phyloP scores from a whole-genome alignment of 2,797 vertebrate genomes.

The Momotus momota region DNA sequence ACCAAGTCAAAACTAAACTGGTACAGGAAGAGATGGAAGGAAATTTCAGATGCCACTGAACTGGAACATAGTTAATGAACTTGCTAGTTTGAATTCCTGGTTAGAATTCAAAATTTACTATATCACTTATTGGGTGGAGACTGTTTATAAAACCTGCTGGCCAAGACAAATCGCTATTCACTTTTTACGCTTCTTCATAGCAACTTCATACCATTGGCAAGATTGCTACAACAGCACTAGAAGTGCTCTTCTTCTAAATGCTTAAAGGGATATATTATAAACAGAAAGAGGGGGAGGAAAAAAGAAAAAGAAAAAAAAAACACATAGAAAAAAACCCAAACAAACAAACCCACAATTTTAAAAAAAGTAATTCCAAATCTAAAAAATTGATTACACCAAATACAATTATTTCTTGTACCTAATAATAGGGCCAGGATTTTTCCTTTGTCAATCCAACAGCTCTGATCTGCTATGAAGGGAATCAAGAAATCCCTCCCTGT shows the following conservation, averaged over 20 bases:
- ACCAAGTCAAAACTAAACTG: background rate
- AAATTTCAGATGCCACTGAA: background rate
- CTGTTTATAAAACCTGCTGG: background rate
- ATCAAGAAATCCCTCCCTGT: background rate
- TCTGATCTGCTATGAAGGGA: background rate
- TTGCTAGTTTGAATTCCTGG: background rate
- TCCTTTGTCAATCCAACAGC: background rate
- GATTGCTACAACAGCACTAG: background rate
- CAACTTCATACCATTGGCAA: background rate
- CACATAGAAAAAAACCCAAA: no score
- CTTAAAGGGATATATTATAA: background rate
- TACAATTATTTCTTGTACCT: background rate
- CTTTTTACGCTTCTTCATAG: background rate
- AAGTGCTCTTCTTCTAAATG: background rate
- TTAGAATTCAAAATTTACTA: background rate
- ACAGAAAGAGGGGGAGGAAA: fast-evolving
- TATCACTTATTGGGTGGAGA: background rate
- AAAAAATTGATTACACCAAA: background rate
- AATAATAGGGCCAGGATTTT: background rate
- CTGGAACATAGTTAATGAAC: constrained; percentile 5
- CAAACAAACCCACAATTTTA: no score
- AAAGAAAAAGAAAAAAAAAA: background rate
- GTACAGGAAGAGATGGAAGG: background rate
- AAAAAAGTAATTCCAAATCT: background rate
- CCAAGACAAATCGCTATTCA: background rate